Conservation (phyloP, 2,113 vertebrate species). For the Syngnathus typhle region DNA sequence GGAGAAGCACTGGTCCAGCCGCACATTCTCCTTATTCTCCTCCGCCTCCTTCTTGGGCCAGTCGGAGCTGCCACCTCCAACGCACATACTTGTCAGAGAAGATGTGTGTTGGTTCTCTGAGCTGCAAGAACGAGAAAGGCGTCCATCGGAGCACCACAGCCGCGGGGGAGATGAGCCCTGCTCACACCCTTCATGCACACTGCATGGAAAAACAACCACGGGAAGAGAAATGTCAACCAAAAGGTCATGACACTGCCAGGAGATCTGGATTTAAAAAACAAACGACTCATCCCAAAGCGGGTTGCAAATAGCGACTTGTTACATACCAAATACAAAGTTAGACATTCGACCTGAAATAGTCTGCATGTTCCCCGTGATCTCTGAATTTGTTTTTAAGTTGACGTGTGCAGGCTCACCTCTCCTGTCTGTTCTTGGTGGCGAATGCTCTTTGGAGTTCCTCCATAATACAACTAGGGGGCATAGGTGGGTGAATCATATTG, state of each 20-base stretch:
- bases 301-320: background rate
- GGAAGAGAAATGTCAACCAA: background rate
- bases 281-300: background rate
- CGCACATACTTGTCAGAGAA: constrained; percentile 25
- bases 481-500: constrained; percentile 83
- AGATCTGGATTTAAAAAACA: background rate
- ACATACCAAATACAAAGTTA: background rate
- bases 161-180: constrained; percentile 79
- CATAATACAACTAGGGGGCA: constrained; percentile 94
- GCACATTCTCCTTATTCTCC: constrained; percentile 96
- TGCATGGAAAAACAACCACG: constrained; percentile 44
- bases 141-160: constrained; percentile 75
- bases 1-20: constrained; percentile 80
- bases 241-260: background rate
- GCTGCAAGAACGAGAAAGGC: constrained; percentile 80
- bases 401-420: constrained; percentile 73
- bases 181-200: constrained; percentile 81
- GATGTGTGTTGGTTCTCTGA: constrained; percentile 71
- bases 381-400: background rate
- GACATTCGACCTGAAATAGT: background rate
- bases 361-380: background rate
- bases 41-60: constrained; percentile 80
- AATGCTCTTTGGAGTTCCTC: constrained; percentile 95
- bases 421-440: constrained; percentile 92
- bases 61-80: constrained; percentile 46